Conservation (phyloP, 2,113 vertebrate genomes). For the Hyaena hyaena region DNA sequence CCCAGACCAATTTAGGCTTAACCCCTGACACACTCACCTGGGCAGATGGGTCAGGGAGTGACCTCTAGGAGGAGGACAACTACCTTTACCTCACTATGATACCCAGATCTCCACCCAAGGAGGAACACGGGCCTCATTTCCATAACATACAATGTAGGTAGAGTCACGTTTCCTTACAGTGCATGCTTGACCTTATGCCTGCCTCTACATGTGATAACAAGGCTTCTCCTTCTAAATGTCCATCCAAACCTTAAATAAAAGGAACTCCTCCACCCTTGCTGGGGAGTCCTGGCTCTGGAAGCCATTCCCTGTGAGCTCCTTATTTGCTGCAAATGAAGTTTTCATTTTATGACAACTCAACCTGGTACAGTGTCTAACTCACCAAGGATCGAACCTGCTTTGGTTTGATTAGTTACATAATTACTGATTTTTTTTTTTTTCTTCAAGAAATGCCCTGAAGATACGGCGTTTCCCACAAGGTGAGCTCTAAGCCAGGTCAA, state of each 20-base stretch:
- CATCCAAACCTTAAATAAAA: not conserved
- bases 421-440: not conserved
- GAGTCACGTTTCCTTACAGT: not conserved
- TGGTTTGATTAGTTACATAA: not conserved
- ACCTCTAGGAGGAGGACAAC: not conserved
- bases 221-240: not conserved
- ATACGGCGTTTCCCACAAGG: not conserved
- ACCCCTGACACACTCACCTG: not conserved
- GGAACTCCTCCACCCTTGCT: not conserved
- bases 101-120: not conserved
- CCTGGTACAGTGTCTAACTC: not conserved
- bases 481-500: not conserved
- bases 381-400: not conserved
- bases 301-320: not conserved
- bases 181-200: not conserved
- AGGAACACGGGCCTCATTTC: not conserved
- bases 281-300: not conserved
- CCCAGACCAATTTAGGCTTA: not conserved
- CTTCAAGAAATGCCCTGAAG: not conserved
- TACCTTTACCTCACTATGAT: not conserved
- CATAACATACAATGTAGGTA: not conserved
- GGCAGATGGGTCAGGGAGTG: not conserved
- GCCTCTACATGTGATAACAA: not conserved
- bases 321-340: not conserved
- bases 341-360: not conserved